phyloP scores from a whole-genome alignment of 1,140 invertebrate species.

The Galendromus occidentalis region DNA sequence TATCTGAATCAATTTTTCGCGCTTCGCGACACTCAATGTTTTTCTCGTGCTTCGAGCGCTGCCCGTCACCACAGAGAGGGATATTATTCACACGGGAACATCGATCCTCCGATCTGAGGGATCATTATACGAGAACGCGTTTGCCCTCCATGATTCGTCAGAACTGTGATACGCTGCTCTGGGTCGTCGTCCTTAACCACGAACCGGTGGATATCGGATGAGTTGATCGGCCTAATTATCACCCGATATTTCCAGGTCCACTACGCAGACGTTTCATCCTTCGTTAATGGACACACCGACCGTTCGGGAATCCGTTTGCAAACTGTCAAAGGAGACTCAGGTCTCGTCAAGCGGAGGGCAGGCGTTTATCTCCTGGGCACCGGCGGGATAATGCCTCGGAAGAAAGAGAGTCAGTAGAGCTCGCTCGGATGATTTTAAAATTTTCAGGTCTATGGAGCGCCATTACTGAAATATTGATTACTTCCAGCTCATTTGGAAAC shows the following conservation, averaged over 20 bases:
- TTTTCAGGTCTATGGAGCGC: background rate
- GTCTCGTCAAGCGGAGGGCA: constrained; percentile 45
- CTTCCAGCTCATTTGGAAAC: constrained; percentile 61
- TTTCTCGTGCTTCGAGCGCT: too few species aligned
- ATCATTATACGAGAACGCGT: too few species aligned
- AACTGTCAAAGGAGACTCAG: background rate
- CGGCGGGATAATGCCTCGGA: constrained; percentile 47
- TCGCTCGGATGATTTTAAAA: constrained; percentile 1
- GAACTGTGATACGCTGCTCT: too few species aligned
- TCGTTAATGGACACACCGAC: background rate
- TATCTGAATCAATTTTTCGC: too few species aligned
- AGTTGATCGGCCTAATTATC: background rate
- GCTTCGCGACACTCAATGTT: too few species aligned
- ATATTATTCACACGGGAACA: too few species aligned
- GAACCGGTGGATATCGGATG: too few species aligned
- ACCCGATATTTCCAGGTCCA: background rate
- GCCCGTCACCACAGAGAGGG: too few species aligned
- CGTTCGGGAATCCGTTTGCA: background rate
- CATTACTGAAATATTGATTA: background rate
- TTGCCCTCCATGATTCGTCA: too few species aligned
- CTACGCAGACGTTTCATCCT: constrained; percentile 1
- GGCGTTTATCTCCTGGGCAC: constrained; percentile 71
- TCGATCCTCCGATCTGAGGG: too few species aligned
- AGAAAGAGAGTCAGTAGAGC: constrained; percentile 27
- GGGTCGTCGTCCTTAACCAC: too few species aligned